Conservation (phyloP, 1,140 invertebrate genomes). For the Carposina sasakii region DNA sequence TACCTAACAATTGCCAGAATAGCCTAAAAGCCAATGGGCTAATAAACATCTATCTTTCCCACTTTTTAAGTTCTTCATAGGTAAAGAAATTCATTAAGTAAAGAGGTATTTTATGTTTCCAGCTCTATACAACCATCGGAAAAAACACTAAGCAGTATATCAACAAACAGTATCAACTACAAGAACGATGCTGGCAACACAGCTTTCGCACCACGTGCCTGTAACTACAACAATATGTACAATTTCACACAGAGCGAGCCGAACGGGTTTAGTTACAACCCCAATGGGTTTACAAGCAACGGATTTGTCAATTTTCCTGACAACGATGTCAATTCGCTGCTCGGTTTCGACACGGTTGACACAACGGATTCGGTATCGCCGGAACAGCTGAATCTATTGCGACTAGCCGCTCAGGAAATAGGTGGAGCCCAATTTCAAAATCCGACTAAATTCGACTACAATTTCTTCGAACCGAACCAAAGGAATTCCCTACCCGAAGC, state of each 20-base stretch:
- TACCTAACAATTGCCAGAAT: too few relatives aligned
- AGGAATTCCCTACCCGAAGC: conserved; percentile 58
- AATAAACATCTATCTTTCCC: too few relatives aligned
- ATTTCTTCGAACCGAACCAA: conserved; percentile 64
- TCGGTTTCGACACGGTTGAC: conserved; percentile 47
- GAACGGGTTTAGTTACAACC: conserved; percentile 47
- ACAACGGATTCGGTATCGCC: conserved; percentile 47
- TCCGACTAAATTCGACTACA: conserved; percentile 50
- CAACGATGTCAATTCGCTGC: conserved; percentile 39
- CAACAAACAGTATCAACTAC: conserved; percentile 33
- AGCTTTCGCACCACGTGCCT: conserved; percentile 41
- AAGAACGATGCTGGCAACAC: conserved; percentile 39
- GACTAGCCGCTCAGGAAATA: conserved; percentile 65
- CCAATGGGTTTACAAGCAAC: conserved; percentile 51
- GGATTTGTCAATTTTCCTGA: conserved; percentile 53
- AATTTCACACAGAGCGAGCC: conserved; percentile 43
- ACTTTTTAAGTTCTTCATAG: too few relatives aligned
- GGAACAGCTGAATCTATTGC: conserved; percentile 61
- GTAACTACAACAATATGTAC: conserved; percentile 43
- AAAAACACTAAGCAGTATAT: conserved; percentile 42
- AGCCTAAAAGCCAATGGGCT: too few relatives aligned
- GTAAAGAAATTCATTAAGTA: too few relatives aligned
- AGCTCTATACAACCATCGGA: conserved; percentile 52
- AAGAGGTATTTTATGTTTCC: conserved; percentile 23
- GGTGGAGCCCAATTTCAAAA: conserved; percentile 59